Evolutionary conservation across 2,888 invertebrate species (phyloP), one percentile per base, ranked within the genome.

Genomic region (Athrips mouffetella): DNA sequence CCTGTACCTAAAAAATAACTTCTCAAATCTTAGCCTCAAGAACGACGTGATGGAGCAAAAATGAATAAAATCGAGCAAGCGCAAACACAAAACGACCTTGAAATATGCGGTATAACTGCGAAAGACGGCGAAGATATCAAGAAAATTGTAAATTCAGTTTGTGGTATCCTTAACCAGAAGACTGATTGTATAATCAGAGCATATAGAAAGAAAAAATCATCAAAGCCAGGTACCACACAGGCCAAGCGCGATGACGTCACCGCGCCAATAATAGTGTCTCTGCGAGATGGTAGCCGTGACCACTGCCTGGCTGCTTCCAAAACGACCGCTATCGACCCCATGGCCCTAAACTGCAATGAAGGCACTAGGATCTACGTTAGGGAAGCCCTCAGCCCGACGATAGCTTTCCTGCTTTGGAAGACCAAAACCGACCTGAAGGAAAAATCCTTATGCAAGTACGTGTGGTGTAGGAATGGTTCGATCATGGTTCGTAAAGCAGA

Each of bases 401-500:
- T 1, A 50, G 50, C 20, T 47, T 53, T 1, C 54, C n/a, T n/a
- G n/a, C n/a, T n/a, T n/a, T n/a, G n/a, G n/a, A n/a, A n/a, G n/a
- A n/a, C n/a, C n/a, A n/a, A 49, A 30, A 46, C 45, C n/a, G 25
- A 1, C 3, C n/a, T n/a, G n/a, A n/a, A n/a, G n/a, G n/a, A n/a
- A n/a, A n/a, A n/a, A n/a, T n/a, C n/a, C n/a, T n/a, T 33, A 1
- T 53, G 11, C 11, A 49, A 48, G 15, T 53, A 40, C 23, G 31
- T 56, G 11, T 53, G 53, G 53, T 53, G 39, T 15, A 47, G 53
- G 42, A 46, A 50, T 7, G 49, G 55, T 6, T n/a, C 5, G 1
- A 39, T 55, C 3, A 2, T 52, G 18, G 44, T 25, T 5, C 35
- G 52, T 0, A 55, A 31, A 35, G 10, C 2, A 4, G 20, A 44